Evolutionary conservation across 2,888 invertebrate species (phyloP), one percentile per base, ranked within the genome.

Genomic region (Pristionchus maxplancki): DNA sequence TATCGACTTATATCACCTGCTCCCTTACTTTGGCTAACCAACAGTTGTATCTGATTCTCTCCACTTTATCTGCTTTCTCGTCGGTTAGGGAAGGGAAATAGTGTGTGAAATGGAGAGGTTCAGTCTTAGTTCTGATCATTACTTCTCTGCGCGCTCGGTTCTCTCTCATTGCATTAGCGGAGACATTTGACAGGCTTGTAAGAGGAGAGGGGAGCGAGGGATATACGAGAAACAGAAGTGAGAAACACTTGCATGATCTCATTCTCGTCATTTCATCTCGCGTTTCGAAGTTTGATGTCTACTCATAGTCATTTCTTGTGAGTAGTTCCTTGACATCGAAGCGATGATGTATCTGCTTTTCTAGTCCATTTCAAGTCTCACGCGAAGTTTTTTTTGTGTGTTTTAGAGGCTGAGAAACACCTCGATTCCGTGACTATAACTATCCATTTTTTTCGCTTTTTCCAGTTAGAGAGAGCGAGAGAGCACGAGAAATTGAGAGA

Each of bases 121-220:
- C 44, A 9, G 44, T 11, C 44, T 6, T 44, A 44, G 44, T 44
- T 11, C 44, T 58, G 58, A 58, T 58, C 58, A 58, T 58, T 58
- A 58, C 58, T 58, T 58, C 11, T 11, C 44, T 11, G 44, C 44
- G 11, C 50, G n/a, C n/a, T 78, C 78, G 15, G 44, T n/a, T 78
- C 78, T 44, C 50, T 15, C 78, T 78, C 78, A 78, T 78, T 78
- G 78, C 6, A 78, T 78, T 78, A 78, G 78, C 78, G 78, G 71
- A 78, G 48, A 78, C 44, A 78, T 48, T 48, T 48, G 44, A 78
- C n/a, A 28, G 44, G 9, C 24, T 40, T 40, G 74, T 31, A 40
- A 48, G 17, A 28, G 6, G 48, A 48, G 44, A 78, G 44, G 6
- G 48, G 48, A 44, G 44, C 0, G 78, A 48, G 40, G 34, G 17